Evolutionary conservation across 2,797 vertebrate genomes (phyloP).

Genomic region (Dermochelys coriacea): DNA sequence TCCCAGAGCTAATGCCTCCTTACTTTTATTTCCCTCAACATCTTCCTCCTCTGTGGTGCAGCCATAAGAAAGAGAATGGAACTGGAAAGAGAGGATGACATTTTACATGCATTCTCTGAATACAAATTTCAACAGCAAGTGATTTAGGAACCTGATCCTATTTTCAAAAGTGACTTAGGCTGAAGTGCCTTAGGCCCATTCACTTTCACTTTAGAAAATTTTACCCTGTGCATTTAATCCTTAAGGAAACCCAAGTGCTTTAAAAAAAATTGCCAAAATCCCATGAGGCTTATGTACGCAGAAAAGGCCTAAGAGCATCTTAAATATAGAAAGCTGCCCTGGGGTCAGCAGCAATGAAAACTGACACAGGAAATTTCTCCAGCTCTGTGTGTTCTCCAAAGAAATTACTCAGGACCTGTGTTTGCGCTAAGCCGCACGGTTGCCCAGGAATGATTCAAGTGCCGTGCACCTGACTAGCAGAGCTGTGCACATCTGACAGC

Average conservation of each 20-base stretch:
- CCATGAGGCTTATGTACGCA: background rate
- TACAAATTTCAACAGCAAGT: background rate
- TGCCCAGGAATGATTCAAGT: too few relatives aligned
- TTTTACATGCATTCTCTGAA: background rate
- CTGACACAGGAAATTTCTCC: background rate
- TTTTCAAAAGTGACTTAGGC: background rate
- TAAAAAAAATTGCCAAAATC: background rate
- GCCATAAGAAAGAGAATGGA: background rate
- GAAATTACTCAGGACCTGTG: background rate
- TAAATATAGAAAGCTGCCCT: background rate
- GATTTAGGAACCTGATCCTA: background rate
- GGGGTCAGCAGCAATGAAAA: background rate
- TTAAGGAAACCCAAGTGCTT: background rate
- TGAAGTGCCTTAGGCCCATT: background rate
- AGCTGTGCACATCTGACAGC: too few relatives aligned
- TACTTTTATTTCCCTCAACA: background rate
- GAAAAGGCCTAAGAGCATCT: background rate
- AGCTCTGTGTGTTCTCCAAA: background rate
- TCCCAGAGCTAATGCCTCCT: too few relatives aligned
- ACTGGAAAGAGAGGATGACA: background rate
- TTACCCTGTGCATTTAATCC: background rate
- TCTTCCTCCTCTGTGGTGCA: background rate
- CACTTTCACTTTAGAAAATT: background rate
- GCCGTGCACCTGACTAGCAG: too few relatives aligned
- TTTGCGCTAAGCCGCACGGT: too few relatives aligned